Evolutionary conservation across 2,113 vertebrate genomes (phyloP).

Genomic region (Platichthys flesus): DNA sequence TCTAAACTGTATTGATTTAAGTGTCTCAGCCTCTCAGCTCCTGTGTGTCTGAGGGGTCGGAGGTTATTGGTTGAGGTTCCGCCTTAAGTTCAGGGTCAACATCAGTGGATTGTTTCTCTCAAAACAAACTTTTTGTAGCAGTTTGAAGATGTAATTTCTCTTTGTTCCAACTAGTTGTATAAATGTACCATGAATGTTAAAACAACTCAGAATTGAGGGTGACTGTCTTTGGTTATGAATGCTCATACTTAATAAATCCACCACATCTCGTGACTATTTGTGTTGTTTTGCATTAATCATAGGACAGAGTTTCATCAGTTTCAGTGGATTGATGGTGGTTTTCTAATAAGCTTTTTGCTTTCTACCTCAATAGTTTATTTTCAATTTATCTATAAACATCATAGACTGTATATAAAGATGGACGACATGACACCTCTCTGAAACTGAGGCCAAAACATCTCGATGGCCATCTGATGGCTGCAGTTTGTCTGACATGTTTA

Average conservation of each 20-base stretch:
- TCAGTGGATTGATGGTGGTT: too few relatives aligned
- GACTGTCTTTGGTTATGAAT: slow-evolving; percentile 45
- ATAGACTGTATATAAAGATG: too few relatives aligned
- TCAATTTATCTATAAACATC: too few relatives aligned
- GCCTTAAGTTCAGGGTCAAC: slow-evolving; percentile 25
- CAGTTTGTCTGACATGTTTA: too few relatives aligned
- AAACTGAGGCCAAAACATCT: too few relatives aligned
- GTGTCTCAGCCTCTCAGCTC: slow-evolving; percentile 9
- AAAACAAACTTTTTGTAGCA: background rate
- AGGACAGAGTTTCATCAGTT: too few relatives aligned
- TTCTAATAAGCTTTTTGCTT: too few relatives aligned
- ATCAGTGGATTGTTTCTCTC: slow-evolving; percentile 8
- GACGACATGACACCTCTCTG: too few relatives aligned
- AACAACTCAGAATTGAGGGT: slow-evolving; percentile 17
- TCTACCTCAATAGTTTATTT: too few relatives aligned
- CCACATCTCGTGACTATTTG: background rate
- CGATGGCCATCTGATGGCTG: background rate
- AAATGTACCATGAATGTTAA: slow-evolving; percentile 57
- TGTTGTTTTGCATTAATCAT: background rate
- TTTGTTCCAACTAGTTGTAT: slow-evolving; percentile 4
- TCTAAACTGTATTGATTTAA: slow-evolving; percentile 47
- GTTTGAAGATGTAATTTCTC: background rate
- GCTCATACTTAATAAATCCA: slow-evolving; percentile 62
- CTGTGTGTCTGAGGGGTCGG: background rate
- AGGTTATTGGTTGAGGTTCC: background rate